These are phyloP conservation scores for Charina bottae DNA, from an alignment of 2,113 vertebrate genomes.

Conservation along the genomic window DNA sequence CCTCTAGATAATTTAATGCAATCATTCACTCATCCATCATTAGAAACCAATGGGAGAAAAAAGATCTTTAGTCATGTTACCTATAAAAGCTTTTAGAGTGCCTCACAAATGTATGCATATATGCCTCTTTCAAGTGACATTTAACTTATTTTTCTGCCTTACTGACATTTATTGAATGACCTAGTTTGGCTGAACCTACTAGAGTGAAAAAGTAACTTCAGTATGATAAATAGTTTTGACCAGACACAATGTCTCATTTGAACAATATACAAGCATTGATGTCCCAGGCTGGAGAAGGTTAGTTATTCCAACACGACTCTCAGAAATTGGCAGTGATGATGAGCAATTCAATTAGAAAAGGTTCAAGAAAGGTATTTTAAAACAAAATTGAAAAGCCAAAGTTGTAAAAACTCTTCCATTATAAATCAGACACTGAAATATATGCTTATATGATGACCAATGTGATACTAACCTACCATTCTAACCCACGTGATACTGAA, in stretches of 20 bases:
- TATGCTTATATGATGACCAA: conserved; percentile 4
- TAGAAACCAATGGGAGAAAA: conserved; percentile 13
- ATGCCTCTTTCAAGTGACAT: conserved; percentile 44
- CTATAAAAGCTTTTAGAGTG: conserved; percentile 42
- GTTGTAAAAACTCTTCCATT: conserved; percentile 21
- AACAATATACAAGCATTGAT: conserved; percentile 37
- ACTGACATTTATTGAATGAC: conserved; percentile 57
- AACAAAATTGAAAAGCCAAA: conserved; percentile 36
- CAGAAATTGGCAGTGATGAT: background rate
- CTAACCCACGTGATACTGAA: background rate
- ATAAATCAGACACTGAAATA: conserved; percentile 13
- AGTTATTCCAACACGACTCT: conserved; percentile 36
- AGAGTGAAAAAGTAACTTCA: conserved; percentile 47
- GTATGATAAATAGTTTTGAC: conserved; percentile 44
- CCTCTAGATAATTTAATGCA: conserved; percentile 30
- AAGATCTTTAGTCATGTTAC: conserved; percentile 15
- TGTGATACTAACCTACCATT: background rate
- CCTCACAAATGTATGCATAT: conserved; percentile 46
- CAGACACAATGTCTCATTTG: conserved; percentile 43
- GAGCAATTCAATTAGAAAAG: background rate
- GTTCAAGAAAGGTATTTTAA: conserved; percentile 25
- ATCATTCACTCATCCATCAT: conserved; percentile 27
- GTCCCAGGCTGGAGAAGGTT: conserved; percentile 28
- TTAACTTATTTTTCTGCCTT: conserved; percentile 56
- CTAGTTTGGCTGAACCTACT: conserved; percentile 54